Base-by-base conservation (phyloP, 2,113 vertebrate species). In the Chascanopsetta lugubris region DNA sequence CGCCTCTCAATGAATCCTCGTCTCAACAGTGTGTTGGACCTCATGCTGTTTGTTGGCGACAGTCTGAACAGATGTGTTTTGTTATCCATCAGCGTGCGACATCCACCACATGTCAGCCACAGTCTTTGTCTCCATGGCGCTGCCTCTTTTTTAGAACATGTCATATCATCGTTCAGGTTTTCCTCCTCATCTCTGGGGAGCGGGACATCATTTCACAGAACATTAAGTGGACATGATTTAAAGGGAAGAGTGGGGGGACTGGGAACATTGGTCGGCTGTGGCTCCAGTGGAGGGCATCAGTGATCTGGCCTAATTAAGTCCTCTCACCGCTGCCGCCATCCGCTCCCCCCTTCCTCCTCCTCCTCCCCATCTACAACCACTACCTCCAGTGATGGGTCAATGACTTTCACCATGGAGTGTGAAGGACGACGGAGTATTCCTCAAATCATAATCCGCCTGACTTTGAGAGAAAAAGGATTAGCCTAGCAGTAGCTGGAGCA, bases 141-240 rank as follows among this genome's bases (percentile, higher is more conserved):
- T 57, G 69, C 72, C 67, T 74, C 77, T 77, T 76, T 81, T 40
- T 80, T 77, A 76, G 89, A 88, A 82, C 75, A 76, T 80, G 77
- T 81, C 72, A 78, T 69, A 82, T 82, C 86, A 84, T 85, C 85
- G 85, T 87, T 89, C 69, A 82, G 77, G 84, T 85, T n/a, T 82
- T 73, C 60, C 61, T 67, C 59, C 61, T 68, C 45, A 55, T 72
- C 84, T 83, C 84, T 20, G 20, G 83, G 82, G 84, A 87, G 50
- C 22, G 22, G 79, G 83, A 88, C 85, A 82, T 84, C 85, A 89
- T 90, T 89, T 91, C 88, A 87, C 79, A 89, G 77, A 87, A 85
- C 85, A 89, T 89, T 90, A 88, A 87, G 81, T 87, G 88, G 78
- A 86, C 76, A 76, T 75, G 82, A 86, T 88, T 82, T 77, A 47